phyloP scores from a whole-genome alignment of 2,888 invertebrate genomes.

The Microctonus aethiopoides region DNA sequence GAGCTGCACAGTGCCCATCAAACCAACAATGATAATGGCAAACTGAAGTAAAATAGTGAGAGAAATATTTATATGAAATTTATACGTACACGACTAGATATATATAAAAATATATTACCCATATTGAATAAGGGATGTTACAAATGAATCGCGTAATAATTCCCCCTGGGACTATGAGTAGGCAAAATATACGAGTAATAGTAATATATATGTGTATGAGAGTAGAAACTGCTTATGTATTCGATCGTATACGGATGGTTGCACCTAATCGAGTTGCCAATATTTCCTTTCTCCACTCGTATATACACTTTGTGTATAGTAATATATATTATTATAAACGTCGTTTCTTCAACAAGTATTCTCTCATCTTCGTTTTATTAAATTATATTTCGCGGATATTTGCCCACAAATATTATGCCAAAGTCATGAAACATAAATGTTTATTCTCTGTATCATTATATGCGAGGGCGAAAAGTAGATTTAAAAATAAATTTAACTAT shows the following conservation, averaged over 20 bases:
- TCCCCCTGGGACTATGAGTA: conserved; percentile 33
- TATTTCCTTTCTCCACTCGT: conserved; percentile 52
- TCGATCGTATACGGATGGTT: conserved; percentile 46
- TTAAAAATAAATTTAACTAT: no score
- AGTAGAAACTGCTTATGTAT: conserved; percentile 56
- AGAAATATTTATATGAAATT: background rate
- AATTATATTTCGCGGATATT: background rate
- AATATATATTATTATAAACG: conserved; percentile 5
- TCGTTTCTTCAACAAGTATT: conserved; percentile 24
- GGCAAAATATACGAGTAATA: conserved; percentile 17
- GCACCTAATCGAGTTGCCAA: conserved; percentile 57
- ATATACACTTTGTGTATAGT: no score
- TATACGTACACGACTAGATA: conserved; percentile 7
- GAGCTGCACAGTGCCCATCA: conserved; percentile 34
- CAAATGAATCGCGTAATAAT: conserved; percentile 65
- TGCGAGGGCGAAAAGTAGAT: no score
- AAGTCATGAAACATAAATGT: background rate
- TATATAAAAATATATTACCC: conserved; percentile 25
- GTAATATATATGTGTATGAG: no score
- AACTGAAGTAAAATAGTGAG: conserved; percentile 14
- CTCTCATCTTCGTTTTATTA: background rate
- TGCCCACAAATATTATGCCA: conserved; percentile 38
- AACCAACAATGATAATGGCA: no score
- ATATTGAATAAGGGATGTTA: conserved; percentile 48
- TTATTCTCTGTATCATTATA: no score